phyloP scores from a whole-genome alignment of 2,888 invertebrate species.

The Dynastes hyllus region DNA sequence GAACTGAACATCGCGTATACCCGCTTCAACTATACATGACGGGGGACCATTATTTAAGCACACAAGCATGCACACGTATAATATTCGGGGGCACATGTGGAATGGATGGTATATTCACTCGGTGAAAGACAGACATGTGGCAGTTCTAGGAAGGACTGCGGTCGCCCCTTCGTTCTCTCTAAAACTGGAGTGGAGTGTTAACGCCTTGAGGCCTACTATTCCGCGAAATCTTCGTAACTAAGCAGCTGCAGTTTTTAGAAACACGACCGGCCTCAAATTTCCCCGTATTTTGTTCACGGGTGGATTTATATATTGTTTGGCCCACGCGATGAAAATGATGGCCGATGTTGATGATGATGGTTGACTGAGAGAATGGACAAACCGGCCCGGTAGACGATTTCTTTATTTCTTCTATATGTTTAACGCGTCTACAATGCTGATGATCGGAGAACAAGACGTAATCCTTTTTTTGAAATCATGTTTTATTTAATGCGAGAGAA shows the following conservation, averaged over 20 bases:
- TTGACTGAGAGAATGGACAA: background rate
- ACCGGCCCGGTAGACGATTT: background rate
- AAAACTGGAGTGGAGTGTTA: slow-evolving; percentile 52
- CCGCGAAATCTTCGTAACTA: slow-evolving; percentile 52
- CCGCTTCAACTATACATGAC: slow-evolving; percentile 1
- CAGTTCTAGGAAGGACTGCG: slow-evolving; percentile 51
- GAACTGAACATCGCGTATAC: slow-evolving; percentile 3
- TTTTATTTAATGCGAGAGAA: background rate
- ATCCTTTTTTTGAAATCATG: background rate
- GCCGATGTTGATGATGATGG: slow-evolving; percentile 8
- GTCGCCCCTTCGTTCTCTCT: slow-evolving; percentile 50
- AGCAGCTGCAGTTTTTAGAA: slow-evolving; percentile 54
- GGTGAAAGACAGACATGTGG: slow-evolving; percentile 47
- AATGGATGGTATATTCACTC: slow-evolving; percentile 24
- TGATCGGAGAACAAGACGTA: background rate
- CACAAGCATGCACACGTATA: background rate
- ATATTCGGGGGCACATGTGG: slow-evolving; percentile 46
- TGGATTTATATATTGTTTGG: slow-evolving; percentile 46
- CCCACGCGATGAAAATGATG: slow-evolving; percentile 41
- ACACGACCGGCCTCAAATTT: slow-evolving; percentile 46
- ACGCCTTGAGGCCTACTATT: slow-evolving; percentile 48
- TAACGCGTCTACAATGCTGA: background rate
- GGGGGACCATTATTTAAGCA: background rate
- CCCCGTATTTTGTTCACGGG: slow-evolving; percentile 42
- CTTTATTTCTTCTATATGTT: background rate